These are phyloP conservation scores for Sitta europaea DNA, from an alignment of 2,113 vertebrate species.

Conservation along the genomic window DNA sequence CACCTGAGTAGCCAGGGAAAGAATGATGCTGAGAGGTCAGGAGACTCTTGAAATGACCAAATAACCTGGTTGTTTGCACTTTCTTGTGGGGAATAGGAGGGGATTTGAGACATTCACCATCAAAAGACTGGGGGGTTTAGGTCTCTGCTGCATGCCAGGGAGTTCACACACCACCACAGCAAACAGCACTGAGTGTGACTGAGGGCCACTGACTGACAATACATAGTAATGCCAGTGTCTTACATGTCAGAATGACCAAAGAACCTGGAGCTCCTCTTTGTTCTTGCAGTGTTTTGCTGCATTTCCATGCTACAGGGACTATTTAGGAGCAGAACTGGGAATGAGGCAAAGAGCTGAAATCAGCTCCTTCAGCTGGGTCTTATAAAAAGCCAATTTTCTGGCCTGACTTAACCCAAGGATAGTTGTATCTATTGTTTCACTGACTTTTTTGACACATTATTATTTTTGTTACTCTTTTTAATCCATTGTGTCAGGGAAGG, in stretches of 20 bases:
- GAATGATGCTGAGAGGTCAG: not conserved
- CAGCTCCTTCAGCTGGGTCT: not conserved
- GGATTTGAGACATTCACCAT: not conserved
- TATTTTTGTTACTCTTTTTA: slow-evolving; percentile 21
- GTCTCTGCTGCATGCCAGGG: not conserved
- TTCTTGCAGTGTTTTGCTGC: not conserved
- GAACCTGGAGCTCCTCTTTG: not conserved
- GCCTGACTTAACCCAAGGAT: not conserved
- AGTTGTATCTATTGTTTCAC: not conserved
- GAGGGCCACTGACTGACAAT: not conserved
- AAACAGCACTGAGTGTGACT: not conserved
- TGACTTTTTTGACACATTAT: not conserved
- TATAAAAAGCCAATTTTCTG: not conserved
- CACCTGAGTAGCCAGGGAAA: not conserved
- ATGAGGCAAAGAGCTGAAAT: not conserved
- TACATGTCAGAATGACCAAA: rapidly evolving
- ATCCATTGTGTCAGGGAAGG: not conserved
- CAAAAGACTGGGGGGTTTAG: not conserved
- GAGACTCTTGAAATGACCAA: not conserved
- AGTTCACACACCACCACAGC: not conserved
- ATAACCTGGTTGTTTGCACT: not conserved
- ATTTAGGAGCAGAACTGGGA: not conserved
- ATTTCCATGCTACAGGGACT: not conserved
- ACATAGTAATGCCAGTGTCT: not conserved
- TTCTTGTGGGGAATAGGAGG: not conserved